These are phyloP conservation scores for Capitulum mitella DNA, from an alignment of 2,888 invertebrate species.

Conservation along the genomic window DNA sequence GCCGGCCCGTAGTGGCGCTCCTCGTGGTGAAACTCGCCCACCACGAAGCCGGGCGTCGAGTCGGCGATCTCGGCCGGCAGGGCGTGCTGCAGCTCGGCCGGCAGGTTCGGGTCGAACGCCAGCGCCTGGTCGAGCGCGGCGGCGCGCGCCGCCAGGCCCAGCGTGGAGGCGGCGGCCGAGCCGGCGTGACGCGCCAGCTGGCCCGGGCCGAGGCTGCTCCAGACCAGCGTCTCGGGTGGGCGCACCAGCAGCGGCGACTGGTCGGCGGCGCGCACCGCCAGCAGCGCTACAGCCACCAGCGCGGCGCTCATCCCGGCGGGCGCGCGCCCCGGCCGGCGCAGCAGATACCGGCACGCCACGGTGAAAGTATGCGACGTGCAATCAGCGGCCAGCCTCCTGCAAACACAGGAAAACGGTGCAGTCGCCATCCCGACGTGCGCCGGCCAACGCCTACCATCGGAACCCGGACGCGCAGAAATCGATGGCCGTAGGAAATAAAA, in stretches of 20 bases:
- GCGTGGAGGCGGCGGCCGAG: background rate
- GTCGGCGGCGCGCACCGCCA: background rate
- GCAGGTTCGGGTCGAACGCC: constrained; percentile 18
- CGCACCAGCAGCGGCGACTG: background rate
- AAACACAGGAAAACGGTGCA: too few relatives aligned
- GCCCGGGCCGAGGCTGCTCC: background rate
- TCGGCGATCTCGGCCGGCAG: background rate
- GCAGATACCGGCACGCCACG: too few relatives aligned
- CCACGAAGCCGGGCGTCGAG: background rate
- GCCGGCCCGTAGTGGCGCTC: background rate
- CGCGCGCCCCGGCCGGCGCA: too few relatives aligned
- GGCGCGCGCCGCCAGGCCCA: background rate
- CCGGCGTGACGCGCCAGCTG: background rate
- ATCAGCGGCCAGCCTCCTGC: too few relatives aligned
- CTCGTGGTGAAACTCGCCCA: background rate
- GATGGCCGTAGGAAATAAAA: too few relatives aligned
- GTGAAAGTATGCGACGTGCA: too few relatives aligned
- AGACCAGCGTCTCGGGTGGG: background rate
- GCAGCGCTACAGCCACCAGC: background rate
- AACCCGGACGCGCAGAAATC: too few relatives aligned
- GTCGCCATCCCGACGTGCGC: too few relatives aligned
- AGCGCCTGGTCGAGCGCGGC: background rate
- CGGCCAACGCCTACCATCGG: too few relatives aligned
- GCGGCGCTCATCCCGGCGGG: background rate
- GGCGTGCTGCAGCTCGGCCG: background rate